Percentiles rank a stretch among this genome's conserved stretches.
Conservation (phyloP, 2,888 invertebrate species). For the Spatulosminthurus flaviceps region DNA sequence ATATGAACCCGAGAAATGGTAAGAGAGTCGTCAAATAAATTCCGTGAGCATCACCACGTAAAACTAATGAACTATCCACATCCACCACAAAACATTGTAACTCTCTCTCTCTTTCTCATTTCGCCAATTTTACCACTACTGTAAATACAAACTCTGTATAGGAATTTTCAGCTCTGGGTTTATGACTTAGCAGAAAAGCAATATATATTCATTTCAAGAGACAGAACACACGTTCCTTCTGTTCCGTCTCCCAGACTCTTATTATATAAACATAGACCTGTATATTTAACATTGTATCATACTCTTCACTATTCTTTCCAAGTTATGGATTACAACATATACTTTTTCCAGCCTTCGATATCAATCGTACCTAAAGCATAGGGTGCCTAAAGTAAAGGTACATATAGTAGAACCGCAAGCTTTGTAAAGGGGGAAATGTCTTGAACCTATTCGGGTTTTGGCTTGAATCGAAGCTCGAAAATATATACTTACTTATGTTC, state of each 20-base stretch:
- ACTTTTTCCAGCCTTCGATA: too few relatives aligned
- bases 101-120: slow-evolving; percentile 32
- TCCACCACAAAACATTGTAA: slow-evolving; percentile 22
- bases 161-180: slow-evolving; percentile 25
- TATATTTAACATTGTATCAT: too few relatives aligned
- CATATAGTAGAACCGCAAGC: too few relatives aligned
- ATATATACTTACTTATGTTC: too few relatives aligned
- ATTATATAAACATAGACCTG: too few relatives aligned
- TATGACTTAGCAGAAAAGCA: slow-evolving; percentile 35
- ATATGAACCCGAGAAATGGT: not conserved
- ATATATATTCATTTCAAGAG: slow-evolving; percentile 30
- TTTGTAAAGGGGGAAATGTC: too few relatives aligned
- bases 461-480: too few relatives aligned
- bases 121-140: slow-evolving; percentile 40
- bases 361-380: too few relatives aligned
- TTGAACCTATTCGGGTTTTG: too few relatives aligned
- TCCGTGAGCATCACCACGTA: slow-evolving; percentile 6
- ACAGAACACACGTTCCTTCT: not conserved
- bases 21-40: slow-evolving; percentile 18
- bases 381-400: too few relatives aligned
- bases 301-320: too few relatives aligned
- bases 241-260: not conserved
- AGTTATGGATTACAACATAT: too few relatives aligned
- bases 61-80: slow-evolving; percentile 11
- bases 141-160: slow-evolving; percentile 20